Evolutionary conservation across 2,797 vertebrate species (phyloP), one percentile per base, ranked within the genome.

Genomic region (Schizothorax lantsangensis): DNA sequence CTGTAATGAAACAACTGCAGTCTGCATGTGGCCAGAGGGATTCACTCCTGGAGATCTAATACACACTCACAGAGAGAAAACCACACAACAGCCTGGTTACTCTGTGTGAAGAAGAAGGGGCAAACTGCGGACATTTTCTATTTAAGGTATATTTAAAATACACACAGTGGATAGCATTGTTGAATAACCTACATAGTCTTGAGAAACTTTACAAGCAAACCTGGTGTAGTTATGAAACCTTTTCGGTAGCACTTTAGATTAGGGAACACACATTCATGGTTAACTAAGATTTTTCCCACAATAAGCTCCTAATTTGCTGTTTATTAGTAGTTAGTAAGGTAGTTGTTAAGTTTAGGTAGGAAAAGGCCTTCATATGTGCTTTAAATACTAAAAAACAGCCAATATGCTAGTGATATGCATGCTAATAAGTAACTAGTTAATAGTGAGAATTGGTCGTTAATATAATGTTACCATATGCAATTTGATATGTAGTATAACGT

Each of bases 1-100:
- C 92, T 90, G 92, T 92, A 94, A 95, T 95, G 94, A 95, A 95
- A 93, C 91, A 92, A 89, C 87, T 86, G 88, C 73, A 71, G 92
- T 90, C 92, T 89, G 87, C 87, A 92, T 90, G 90, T 92, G 89
- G 91, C 93, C 91, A 83, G 84, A 86, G 90, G 90, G 89, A 93
- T 91, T 91, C 86, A 87, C 89, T 92, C 90, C 88, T 75, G 86
- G 57, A 85, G 92, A 93, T 92, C 91, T 88, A 88, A 85, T 68
- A 84, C 87, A 87, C 68, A 72, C 33, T 59, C 14, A 57, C 5
- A 43, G 38, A 74, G n/a, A 72, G 26, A 62, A 26, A 66, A 74
- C 17, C 52, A 49, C 68, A 71, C 21, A 38, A 57, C 57, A 66
- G 43, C 10, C 45, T 36, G 62, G 26, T 21, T n/a, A 68, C 14